phyloP scores from a whole-genome alignment of 2,797 vertebrate species.

The Rhynchonycteris naso region DNA sequence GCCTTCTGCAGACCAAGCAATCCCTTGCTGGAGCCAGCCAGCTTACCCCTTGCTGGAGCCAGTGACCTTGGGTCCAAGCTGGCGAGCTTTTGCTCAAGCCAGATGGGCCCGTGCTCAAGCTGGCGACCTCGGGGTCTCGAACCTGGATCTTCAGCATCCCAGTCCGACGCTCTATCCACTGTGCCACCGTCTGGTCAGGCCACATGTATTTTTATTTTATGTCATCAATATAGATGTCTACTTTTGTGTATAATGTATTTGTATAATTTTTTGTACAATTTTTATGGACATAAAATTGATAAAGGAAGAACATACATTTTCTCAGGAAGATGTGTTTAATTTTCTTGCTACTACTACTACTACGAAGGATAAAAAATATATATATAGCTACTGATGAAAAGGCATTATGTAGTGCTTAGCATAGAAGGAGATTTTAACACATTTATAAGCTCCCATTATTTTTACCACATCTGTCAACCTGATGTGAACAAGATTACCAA shows the following conservation, averaged over 20 bases:
- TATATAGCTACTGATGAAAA: not conserved
- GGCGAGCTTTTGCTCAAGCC: too few relatives aligned
- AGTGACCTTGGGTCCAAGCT: too few relatives aligned
- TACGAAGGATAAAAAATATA: not conserved
- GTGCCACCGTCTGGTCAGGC: too few relatives aligned
- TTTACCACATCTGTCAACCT: conserved; percentile 50
- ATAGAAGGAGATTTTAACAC: not conserved
- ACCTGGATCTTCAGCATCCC: too few relatives aligned
- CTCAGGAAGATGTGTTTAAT: not conserved
- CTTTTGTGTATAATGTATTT: not conserved
- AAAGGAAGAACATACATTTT: not conserved
- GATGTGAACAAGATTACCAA: conserved; percentile 63
- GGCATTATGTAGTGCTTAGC: not conserved
- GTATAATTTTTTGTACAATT: not conserved
- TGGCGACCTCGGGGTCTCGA: too few relatives aligned
- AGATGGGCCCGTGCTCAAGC: too few relatives aligned
- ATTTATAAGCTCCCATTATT: conserved; percentile 10
- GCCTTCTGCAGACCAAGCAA: too few relatives aligned
- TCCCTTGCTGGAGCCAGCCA: too few relatives aligned
- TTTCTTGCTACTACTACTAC: not conserved
- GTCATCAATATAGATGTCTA: not conserved
- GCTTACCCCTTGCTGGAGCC: too few relatives aligned
- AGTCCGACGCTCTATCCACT: too few relatives aligned
- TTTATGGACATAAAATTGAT: not conserved
- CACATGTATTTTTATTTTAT: not conserved